phyloP scores from a whole-genome alignment of 2,113 vertebrate species.

The Corythornis cristatus region DNA sequence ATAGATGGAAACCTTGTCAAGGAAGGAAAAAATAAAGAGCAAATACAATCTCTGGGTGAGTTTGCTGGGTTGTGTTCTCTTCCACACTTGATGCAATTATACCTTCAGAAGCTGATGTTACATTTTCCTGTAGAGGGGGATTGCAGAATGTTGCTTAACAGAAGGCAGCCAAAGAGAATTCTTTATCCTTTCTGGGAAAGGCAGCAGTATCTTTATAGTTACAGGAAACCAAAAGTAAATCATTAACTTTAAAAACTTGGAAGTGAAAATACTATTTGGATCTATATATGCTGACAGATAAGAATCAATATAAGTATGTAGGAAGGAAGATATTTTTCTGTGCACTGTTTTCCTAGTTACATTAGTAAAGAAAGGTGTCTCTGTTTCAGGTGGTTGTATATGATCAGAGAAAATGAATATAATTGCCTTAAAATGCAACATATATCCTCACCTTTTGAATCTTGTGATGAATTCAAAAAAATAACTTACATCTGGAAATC shows the following conservation, averaged over 20 bases:
- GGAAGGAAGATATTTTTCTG: slow-evolving; percentile 6
- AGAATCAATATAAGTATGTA: neutral
- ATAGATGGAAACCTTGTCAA: neutral
- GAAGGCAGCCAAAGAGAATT: neutral
- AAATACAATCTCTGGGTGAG: neutral
- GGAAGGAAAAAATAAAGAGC: neutral
- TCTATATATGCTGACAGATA: neutral
- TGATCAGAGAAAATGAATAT: neutral
- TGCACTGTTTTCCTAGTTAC: neutral
- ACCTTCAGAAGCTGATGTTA: neutral
- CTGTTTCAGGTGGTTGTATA: neutral
- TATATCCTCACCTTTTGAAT: neutral
- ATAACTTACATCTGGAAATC: neutral
- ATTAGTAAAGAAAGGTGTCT: slow-evolving; percentile 5
- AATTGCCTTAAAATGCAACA: neutral
- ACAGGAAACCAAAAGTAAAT: neutral
- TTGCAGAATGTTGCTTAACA: neutral
- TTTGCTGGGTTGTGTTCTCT: neutral
- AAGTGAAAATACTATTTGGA: neutral
- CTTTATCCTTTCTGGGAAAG: neutral
- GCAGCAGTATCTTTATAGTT: neutral
- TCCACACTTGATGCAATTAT: neutral
- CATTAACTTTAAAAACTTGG: neutral
- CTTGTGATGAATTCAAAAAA: neutral
- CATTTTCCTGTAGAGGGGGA: neutral